A percentile compares a stretch with the other conserved stretches of the same genome.
phyloP scores from a whole-genome alignment of 2,888 invertebrate species.

The Eurois occulta region DNA sequence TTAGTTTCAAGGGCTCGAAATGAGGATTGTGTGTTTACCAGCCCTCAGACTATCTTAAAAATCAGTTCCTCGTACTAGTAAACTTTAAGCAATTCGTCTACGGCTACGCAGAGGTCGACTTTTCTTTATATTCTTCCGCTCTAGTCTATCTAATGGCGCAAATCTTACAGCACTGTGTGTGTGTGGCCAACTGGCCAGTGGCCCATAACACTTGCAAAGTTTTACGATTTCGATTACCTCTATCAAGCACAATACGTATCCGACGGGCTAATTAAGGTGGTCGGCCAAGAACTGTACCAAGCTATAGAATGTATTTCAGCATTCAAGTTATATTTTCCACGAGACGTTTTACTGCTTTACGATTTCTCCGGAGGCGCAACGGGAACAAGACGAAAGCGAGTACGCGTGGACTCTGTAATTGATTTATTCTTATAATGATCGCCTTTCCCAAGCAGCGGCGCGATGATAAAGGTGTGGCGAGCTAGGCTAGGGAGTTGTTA shows the following conservation, averaged over 20 bases:
- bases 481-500: constrained; percentile 87
- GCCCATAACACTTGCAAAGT: constrained; percentile 64
- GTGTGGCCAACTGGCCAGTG: too few species aligned
- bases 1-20: background rate
- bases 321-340: constrained; percentile 69
- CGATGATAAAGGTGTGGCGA: constrained; percentile 85
- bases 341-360: constrained; percentile 74
- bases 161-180: constrained; percentile 16
- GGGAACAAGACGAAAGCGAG: constrained; percentile 72
- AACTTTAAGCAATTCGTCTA: background rate
- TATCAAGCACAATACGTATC: constrained; percentile 75
- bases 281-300: constrained; percentile 65
- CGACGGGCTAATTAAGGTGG: constrained; percentile 76
- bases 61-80: background rate
- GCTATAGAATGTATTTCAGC: constrained; percentile 69
- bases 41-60: background rate
- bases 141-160: constrained; percentile 11
- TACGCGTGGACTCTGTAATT: constrained; percentile 78
- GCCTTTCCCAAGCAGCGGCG: constrained; percentile 85
- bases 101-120: background rate
- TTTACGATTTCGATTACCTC: constrained; percentile 76
- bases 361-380: constrained; percentile 73
- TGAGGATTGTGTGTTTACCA: background rate
- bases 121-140: constrained; percentile 5
- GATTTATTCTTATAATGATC: constrained; percentile 88